Evolutionary conservation across 2,888 invertebrate genomes (phyloP).

Genomic region (Belgica antarctica): DNA sequence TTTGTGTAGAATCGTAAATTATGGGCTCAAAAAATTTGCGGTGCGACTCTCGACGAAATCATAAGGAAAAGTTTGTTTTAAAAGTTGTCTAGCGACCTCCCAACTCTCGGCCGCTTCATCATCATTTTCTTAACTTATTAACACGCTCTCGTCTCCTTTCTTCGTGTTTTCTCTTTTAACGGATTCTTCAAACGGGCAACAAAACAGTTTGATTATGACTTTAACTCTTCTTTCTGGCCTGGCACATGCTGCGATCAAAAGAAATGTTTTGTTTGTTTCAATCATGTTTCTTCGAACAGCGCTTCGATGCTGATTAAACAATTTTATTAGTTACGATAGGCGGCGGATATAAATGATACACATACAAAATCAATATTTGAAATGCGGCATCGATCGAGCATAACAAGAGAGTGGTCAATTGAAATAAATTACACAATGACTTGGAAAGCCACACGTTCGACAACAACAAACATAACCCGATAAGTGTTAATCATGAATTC

Average conservation of each 20-base stretch:
- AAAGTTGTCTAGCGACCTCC: constrained; percentile 37
- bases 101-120: constrained; percentile 32
- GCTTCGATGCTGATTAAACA: constrained; percentile 30
- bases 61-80: neutral
- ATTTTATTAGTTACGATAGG: constrained; percentile 28
- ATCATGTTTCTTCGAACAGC: constrained; percentile 1
- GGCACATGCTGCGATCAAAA: constrained; percentile 41
- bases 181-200: constrained; percentile 6
- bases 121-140: constrained; percentile 39
- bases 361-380: constrained; percentile 35
- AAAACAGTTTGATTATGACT: constrained; percentile 15
- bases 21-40: neutral
- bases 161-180: constrained; percentile 17
- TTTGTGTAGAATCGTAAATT: constrained; percentile 2
- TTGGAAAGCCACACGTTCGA: neutral
- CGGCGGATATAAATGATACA: constrained; percentile 1
- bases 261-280: constrained; percentile 25
- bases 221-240: neutral
- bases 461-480: neutral
- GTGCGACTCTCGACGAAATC: neutral
- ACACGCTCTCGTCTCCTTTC: constrained; percentile 29
- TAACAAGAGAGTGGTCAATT: constrained; percentile 9
- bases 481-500: constrained; percentile 8
- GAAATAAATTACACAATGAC: constrained; percentile 27
- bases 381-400: neutral